A percentile compares a stretch with the other conserved stretches of the same genome.
These are phyloP conservation scores for Egretta garzetta DNA, from an alignment of 2,113 vertebrate species.

Conservation along the genomic window DNA sequence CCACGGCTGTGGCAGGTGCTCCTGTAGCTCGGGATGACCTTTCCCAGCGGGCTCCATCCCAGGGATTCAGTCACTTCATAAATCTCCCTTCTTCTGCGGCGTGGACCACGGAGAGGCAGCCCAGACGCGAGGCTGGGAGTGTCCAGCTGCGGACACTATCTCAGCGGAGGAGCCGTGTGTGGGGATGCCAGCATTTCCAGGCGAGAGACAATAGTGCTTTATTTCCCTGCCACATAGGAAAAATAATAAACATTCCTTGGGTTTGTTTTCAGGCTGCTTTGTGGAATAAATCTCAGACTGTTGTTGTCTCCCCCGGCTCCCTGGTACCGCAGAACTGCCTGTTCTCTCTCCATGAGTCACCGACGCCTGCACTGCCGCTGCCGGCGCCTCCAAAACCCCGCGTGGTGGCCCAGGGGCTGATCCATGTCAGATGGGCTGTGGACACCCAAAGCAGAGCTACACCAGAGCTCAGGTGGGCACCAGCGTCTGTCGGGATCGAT, in stretches of 20 bases:
- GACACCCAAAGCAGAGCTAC: not conserved
- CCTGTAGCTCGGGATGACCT: not conserved
- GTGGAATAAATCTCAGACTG: constrained; percentile 63
- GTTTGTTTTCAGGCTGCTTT: constrained; percentile 58
- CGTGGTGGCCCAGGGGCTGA: not conserved
- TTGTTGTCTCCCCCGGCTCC: constrained; percentile 41
- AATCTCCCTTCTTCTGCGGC: not conserved
- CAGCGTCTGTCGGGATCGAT: accelerated
- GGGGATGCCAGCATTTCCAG: constrained; percentile 57
- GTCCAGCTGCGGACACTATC: constrained; percentile 9
- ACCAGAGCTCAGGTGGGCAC: not conserved
- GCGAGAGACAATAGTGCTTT: constrained; percentile 53
- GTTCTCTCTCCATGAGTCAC: constrained; percentile 57
- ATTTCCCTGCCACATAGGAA: constrained; percentile 52
- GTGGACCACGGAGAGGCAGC: not conserved
- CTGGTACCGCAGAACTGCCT: not conserved
- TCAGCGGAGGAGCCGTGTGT: not conserved
- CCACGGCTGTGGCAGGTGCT: not conserved
- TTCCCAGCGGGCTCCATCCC: not conserved
- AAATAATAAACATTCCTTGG: constrained; percentile 59
- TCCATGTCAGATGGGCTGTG: accelerated
- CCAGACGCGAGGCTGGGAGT: constrained; percentile 16
- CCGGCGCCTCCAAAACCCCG: not conserved
- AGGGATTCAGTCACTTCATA: not conserved
- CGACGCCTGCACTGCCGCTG: not conserved